Percentiles rank a stretch among this genome's conserved stretches.
phyloP scores from a whole-genome alignment of 2,113 vertebrate species.

The Erythrocercus mccallii region DNA sequence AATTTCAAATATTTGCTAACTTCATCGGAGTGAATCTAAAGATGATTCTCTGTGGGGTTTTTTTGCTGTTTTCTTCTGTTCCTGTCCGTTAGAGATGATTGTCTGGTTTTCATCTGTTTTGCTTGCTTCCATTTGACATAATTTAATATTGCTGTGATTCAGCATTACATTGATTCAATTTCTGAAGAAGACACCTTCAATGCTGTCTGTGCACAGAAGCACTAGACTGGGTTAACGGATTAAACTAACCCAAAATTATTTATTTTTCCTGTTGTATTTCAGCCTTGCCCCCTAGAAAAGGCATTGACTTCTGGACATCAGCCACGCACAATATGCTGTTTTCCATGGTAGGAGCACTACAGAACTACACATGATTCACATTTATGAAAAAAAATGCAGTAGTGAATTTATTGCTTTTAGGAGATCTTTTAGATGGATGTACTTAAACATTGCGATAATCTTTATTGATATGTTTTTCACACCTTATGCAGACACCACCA shows the following conservation, averaged over 20 bases:
- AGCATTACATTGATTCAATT: neutral
- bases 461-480: neutral
- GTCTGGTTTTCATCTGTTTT: neutral
- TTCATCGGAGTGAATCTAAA: neutral
- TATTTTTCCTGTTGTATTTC: neutral
- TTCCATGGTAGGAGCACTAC: neutral
- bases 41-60: fast-evolving
- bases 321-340: neutral
- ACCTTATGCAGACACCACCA: neutral
- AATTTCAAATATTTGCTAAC: neutral
- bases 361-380: neutral
- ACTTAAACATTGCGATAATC: neutral
- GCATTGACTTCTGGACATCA: neutral
- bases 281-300: neutral
- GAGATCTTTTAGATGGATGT: neutral
- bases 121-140: neutral
- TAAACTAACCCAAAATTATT: neutral
- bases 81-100: neutral
- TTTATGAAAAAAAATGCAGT: neutral
- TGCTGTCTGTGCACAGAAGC: neutral
- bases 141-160: neutral
- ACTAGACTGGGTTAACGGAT: neutral
- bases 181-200: neutral
- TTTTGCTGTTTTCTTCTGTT: neutral
- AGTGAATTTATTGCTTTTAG: neutral